These are phyloP conservation scores for Melieria omissa DNA, from an alignment of 2,888 invertebrate species.

Conservation along the genomic window DNA sequence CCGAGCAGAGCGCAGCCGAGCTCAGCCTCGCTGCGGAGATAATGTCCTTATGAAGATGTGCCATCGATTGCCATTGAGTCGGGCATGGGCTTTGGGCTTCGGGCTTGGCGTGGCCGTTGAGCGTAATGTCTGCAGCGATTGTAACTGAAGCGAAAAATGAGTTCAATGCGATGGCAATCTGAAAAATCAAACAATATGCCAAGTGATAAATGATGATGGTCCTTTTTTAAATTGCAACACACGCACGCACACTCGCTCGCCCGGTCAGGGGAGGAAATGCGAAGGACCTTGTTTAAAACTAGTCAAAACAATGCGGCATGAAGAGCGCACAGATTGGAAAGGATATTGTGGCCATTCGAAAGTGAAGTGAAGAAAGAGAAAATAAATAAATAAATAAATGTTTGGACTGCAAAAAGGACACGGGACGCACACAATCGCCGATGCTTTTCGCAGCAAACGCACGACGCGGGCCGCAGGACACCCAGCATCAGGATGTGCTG, in stretches of 20 bases:
- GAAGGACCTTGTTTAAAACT: not conserved
- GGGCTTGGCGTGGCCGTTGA: not conserved
- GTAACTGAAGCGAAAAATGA: slow-evolving; percentile 60
- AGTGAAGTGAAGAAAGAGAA: slow-evolving; percentile 36
- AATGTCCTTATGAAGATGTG: slow-evolving; percentile 46
- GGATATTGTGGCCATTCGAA: slow-evolving; percentile 59
- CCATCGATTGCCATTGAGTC: not conserved
- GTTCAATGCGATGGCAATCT: slow-evolving; percentile 61
- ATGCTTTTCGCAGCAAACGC: not conserved
- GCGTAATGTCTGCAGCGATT: slow-evolving; percentile 23
- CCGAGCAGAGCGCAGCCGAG: not conserved
- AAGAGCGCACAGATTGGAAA: slow-evolving; percentile 45
- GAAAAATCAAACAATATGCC: slow-evolving; percentile 61
- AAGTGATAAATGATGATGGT: slow-evolving; percentile 63
- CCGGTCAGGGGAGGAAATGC: slow-evolving; percentile 14
- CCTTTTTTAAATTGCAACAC: slow-evolving; percentile 48
- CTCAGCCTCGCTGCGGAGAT: not conserved
- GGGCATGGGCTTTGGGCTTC: not conserved
- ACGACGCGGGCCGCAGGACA: not conserved
- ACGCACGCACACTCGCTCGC: slow-evolving; percentile 38
- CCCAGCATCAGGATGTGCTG: slow-evolving; percentile 55
- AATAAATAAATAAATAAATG: slow-evolving; percentile 47
- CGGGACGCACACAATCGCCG: slow-evolving; percentile 7
- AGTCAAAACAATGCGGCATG: not conserved
- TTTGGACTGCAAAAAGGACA: slow-evolving; percentile 43